Percentiles rank a stretch among this genome's conserved stretches.
Conservation (phyloP, 2,888 invertebrate species). For the Chironomus tentans region DNA sequence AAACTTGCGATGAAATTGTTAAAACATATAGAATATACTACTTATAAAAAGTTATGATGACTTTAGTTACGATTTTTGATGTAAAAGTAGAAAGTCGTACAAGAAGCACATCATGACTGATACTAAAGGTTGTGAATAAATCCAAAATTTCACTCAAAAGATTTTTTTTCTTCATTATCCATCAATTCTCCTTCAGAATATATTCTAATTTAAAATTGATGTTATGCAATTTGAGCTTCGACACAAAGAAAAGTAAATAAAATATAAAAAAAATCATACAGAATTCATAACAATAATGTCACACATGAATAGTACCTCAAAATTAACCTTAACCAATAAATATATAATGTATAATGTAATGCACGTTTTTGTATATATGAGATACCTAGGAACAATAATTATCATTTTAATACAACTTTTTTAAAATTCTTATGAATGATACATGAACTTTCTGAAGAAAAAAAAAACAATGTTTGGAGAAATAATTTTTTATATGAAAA, state of each 20-base stretch:
- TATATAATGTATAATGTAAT: background rate
- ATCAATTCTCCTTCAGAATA: too few relatives aligned
- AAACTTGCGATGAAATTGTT: too few relatives aligned
- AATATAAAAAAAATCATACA: background rate
- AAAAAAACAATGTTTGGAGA: background rate
- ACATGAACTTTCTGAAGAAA: too few relatives aligned
- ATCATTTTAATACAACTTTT: background rate
- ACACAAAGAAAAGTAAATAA: background rate
- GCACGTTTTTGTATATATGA: slow-evolving; percentile 4
- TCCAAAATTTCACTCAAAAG: too few relatives aligned
- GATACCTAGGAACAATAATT: background rate
- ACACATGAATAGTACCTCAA: slow-evolving; percentile 8
- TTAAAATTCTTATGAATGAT: background rate
- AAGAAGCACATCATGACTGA: too few relatives aligned
- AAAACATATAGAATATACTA: too few relatives aligned
- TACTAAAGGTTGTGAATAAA: too few relatives aligned
- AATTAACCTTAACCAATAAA: background rate
- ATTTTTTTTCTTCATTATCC: too few relatives aligned
- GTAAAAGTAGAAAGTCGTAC: too few relatives aligned
- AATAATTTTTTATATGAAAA: background rate
- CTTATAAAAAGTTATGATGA: too few relatives aligned
- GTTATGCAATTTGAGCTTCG: background rate
- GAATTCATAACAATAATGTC: background rate
- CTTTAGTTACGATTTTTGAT: too few relatives aligned
- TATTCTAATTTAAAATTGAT: too few relatives aligned